Evolutionary conservation across 2,888 invertebrate species (phyloP).

Genomic region (Lapara coniferarum): DNA sequence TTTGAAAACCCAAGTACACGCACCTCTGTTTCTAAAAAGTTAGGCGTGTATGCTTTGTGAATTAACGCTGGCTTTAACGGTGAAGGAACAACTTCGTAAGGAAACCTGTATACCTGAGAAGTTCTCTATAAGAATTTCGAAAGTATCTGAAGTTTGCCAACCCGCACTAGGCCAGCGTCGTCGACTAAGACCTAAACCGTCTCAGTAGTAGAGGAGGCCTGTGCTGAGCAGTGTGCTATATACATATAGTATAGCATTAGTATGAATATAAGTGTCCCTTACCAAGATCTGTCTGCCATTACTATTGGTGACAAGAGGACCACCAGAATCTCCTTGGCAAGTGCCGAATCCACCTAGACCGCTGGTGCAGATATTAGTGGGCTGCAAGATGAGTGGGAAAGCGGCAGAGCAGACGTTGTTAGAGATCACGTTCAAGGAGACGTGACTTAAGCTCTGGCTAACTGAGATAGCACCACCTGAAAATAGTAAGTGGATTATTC

Average conservation of each 20-base stretch:
- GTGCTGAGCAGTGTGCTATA: too few relatives aligned
- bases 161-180: too few relatives aligned
- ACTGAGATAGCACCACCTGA: conserved; percentile 38
- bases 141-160: too few relatives aligned
- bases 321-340: conserved; percentile 66
- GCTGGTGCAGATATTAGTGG: conserved; percentile 58
- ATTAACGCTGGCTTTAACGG: too few relatives aligned
- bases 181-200: too few relatives aligned
- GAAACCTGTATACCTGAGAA: too few relatives aligned
- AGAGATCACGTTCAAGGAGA: conserved; percentile 48
- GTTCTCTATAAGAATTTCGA: too few relatives aligned
- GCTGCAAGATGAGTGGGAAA: conserved; percentile 47
- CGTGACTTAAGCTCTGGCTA: conserved; percentile 44
- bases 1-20: too few relatives aligned
- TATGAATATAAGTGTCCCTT: not conserved
- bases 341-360: conserved; percentile 46
- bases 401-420: conserved; percentile 46
- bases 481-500: not conserved
- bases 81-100: too few relatives aligned
- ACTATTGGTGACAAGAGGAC: conserved; percentile 53
- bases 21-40: too few relatives aligned
- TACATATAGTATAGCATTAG: not conserved
- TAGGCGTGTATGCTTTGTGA: too few relatives aligned
- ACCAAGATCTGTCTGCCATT: conserved; percentile 50
- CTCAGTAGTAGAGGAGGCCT: too few relatives aligned